phyloP scores from a whole-genome alignment of 2,797 vertebrate genomes.

The Pempheris klunzingeri region DNA sequence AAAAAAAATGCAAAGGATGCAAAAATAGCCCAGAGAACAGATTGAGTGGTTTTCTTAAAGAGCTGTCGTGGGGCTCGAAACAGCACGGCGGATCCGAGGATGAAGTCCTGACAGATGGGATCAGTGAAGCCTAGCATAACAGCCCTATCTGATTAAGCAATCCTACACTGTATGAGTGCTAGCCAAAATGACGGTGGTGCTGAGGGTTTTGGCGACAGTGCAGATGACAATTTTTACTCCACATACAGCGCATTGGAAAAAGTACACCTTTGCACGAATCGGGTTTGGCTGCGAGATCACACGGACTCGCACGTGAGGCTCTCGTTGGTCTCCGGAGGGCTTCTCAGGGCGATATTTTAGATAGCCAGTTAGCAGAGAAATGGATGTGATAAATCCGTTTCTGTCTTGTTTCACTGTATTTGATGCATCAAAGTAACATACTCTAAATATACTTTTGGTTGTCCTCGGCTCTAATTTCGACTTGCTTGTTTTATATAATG shows the following conservation, averaged over 20 bases:
- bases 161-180: conserved; percentile 37
- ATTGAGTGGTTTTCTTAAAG: conserved; percentile 77
- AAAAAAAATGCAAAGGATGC: conserved; percentile 47
- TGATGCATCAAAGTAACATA: not conserved
- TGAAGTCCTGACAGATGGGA: conserved; percentile 80
- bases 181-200: conserved; percentile 44
- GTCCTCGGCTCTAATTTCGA: not conserved
- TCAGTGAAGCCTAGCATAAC: conserved; percentile 64
- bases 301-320: conserved; percentile 26
- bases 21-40: conserved; percentile 73
- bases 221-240: conserved; percentile 35
- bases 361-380: conserved; percentile 35
- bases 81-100: conserved; percentile 64
- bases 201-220: conserved; percentile 33
- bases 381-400: conserved; percentile 10
- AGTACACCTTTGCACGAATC: conserved; percentile 26
- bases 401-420: conserved; percentile 1
- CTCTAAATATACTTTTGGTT: not conserved
- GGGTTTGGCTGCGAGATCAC: conserved; percentile 40
- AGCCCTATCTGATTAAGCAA: conserved; percentile 65
- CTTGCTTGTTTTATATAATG: conserved; percentile 4
- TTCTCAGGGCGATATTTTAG: conserved; percentile 28
- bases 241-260: conserved; percentile 19
- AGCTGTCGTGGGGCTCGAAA: conserved; percentile 65
- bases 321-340: conserved; percentile 27